These are phyloP conservation scores for Cordilura impudica DNA, from an alignment of 2,888 invertebrate species.

Conservation along the genomic window DNA sequence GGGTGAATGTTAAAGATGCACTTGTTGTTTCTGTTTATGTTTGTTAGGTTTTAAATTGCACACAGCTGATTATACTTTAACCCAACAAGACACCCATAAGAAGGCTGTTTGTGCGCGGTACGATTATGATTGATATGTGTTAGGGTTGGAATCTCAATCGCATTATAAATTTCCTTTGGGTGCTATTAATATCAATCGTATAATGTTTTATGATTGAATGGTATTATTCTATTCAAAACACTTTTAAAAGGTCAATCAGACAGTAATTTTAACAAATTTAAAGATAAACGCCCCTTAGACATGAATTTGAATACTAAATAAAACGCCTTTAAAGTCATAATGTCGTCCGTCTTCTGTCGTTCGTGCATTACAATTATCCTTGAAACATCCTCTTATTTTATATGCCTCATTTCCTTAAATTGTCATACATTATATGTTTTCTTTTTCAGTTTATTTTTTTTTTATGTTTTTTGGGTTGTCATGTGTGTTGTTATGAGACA, in stretches of 20 bases:
- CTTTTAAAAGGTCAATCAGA: slow-evolving; percentile 39
- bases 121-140: not conserved
- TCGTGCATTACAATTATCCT: slow-evolving; percentile 16
- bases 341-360: too few relatives aligned
- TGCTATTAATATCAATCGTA: slow-evolving; percentile 19
- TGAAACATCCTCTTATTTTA: slow-evolving; percentile 23
- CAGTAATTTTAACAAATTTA: slow-evolving; percentile 48
- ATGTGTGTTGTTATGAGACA: slow-evolving; percentile 52
- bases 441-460: not conserved
- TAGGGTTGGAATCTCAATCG: not conserved
- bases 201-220: not conserved
- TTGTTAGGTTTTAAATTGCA: slow-evolving; percentile 37
- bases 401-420: slow-evolving; percentile 31
- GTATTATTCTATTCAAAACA: not conserved
- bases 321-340: slow-evolving; percentile 54
- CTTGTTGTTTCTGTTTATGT: slow-evolving; percentile 46
- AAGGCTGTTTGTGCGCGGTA: too few relatives aligned
- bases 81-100: slow-evolving; percentile 13
- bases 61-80: slow-evolving; percentile 55
- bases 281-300: slow-evolving; percentile 34
- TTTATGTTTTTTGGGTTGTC: slow-evolving; percentile 24
- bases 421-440: not conserved
- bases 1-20: slow-evolving; percentile 35
- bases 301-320: slow-evolving; percentile 40
- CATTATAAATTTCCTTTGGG: slow-evolving; percentile 1